Evolutionary conservation across 2,797 vertebrate species (phyloP), one percentile per base, ranked within the genome.

Genomic region (Cuculus canorus): DNA sequence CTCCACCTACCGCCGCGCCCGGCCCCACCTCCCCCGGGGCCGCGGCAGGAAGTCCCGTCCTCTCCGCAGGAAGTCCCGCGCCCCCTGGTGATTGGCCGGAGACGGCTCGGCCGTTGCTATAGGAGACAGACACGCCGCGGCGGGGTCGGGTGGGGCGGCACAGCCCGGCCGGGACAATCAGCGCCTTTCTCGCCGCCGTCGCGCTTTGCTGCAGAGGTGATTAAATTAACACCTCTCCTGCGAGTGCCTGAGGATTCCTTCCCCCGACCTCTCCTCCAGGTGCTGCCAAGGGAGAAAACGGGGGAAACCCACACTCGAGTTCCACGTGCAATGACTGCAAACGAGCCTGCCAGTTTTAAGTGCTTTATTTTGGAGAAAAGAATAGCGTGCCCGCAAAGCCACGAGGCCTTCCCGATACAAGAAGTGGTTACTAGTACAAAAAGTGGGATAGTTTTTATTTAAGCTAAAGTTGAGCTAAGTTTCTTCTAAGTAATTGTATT

Each of bases 31-130:
- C 87, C 47, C 68, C 91, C 89, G 82, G 73, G 54, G n/a, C 28
- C 19, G 69, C 12, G 2, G 45, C 83, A 66, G 91, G 65, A 95
- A 93, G 61, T 52, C 24, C 88, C 35, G 37, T 85, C 59, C 43
- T 43, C 18, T 17, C 15, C n/a, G 45, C 83, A 66, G 91, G 65
- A 95, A 93, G 61, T 52, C 24, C 88, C 35, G 37, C 85, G n/a
- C 59, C 43, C 43, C 18, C 17, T 15, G 41, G 41, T 41, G 41
- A 43, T 43, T 43, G 28, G 50, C 30, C 21, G 24, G 28, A 10
- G 18, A 17, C 37, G 22, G 24, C 3, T 1, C 32, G 10, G 41
- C 22, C 2, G 88, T 72, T 63, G 3, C 69, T 14, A 9, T 17
- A 80, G 88, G 11, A 82, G 33, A 33, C 19, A 17, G 25, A 3